A percentile compares a stretch with the other conserved stretches of the same genome.
Conservation (phyloP, 2,797 vertebrate species). For the Sparidentex hasta region DNA sequence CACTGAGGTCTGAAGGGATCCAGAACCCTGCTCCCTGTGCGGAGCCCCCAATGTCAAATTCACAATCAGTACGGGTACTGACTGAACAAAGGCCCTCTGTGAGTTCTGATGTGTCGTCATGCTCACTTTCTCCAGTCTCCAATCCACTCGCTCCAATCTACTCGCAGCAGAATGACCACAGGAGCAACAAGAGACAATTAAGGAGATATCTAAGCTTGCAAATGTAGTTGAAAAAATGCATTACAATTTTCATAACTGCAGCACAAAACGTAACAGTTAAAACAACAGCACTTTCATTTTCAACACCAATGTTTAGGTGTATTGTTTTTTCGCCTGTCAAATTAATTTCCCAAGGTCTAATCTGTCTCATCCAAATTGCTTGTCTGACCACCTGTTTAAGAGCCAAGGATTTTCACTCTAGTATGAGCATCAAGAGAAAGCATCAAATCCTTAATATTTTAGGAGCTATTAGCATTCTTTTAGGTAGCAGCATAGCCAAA, state of each 20-base stretch:
- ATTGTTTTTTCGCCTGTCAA: background rate
- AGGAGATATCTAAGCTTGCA: slow-evolving; percentile 8
- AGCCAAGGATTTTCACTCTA: background rate
- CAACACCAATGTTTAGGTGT: background rate
- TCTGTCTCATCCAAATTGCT: background rate
- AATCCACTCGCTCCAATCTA: background rate
- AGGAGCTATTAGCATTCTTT: background rate
- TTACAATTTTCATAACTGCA: background rate
- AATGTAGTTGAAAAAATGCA: background rate
- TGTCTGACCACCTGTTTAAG: background rate
- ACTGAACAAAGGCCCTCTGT: background rate
- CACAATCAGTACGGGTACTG: background rate
- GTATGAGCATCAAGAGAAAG: background rate
- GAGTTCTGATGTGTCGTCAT: background rate
- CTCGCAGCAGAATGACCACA: background rate
- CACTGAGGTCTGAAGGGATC: background rate
- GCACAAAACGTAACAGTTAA: background rate
- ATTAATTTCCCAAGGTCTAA: background rate
- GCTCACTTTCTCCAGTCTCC: background rate
- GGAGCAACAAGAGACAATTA: background rate
- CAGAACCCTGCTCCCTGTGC: slow-evolving; percentile 7
- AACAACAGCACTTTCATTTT: background rate
- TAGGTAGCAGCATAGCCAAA: background rate
- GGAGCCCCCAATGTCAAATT: background rate
- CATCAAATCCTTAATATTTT: background rate